These are phyloP conservation scores for Agapetus fuscipes DNA, from an alignment of 2,888 invertebrate genomes.

Conservation along the genomic window DNA sequence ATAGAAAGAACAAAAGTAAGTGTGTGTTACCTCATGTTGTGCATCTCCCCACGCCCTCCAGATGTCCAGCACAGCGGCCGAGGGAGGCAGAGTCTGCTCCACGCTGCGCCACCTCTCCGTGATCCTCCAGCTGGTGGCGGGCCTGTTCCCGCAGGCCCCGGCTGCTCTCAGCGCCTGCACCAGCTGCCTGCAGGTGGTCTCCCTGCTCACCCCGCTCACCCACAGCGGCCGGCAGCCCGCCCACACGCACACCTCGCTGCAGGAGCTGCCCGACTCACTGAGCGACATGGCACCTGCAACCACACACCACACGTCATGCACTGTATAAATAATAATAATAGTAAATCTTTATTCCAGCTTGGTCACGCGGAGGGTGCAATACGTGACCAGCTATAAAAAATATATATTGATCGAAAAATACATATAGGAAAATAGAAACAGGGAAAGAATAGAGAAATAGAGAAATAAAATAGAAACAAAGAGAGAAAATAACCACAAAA, in stretches of 20 bases:
- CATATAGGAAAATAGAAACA: too few relatives aligned
- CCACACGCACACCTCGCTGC: conserved; percentile 64
- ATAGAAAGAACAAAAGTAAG: too few relatives aligned
- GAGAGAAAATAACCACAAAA: too few relatives aligned
- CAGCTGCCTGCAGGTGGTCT: conserved; percentile 72
- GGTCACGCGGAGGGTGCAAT: too few relatives aligned
- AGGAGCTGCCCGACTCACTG: conserved; percentile 24
- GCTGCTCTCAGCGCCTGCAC: conserved; percentile 58
- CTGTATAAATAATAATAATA: too few relatives aligned
- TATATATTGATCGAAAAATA: too few relatives aligned
- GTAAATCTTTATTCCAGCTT: too few relatives aligned
- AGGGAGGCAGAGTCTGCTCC: conserved; percentile 60
- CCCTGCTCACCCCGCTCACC: conserved; percentile 66
- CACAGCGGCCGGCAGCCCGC: conserved; percentile 68
- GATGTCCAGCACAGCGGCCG: conserved; percentile 65
- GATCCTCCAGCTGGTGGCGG: conserved; percentile 47
- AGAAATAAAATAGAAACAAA: too few relatives aligned
- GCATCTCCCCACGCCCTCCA: conserved; percentile 74
- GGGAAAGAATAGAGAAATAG: too few relatives aligned
- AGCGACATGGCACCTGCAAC: background rate
- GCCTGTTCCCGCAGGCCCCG: conserved; percentile 29
- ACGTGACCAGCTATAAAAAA: too few relatives aligned
- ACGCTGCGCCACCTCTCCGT: conserved; percentile 72
- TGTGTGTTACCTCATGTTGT: conserved; percentile 53
- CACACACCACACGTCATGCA: background rate